Evolutionary conservation across 2,113 vertebrate species (phyloP), one percentile per base, ranked within the genome.

Genomic region (Xyliphius kryptos): DNA sequence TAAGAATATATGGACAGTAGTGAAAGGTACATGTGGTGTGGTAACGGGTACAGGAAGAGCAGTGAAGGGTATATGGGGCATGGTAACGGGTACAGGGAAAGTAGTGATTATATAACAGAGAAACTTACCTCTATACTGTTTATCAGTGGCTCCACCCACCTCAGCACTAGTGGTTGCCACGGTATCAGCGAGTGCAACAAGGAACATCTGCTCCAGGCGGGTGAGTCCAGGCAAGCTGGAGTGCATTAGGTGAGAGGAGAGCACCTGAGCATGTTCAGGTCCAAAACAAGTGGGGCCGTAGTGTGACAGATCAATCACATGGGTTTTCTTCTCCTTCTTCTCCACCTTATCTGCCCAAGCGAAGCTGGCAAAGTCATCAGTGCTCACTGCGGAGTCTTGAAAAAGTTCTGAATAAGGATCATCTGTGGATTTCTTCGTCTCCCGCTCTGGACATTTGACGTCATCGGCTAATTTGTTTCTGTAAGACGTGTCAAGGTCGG

Each of bases 191-290:
- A 99, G 85, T 37, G 94, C 96, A 58, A 99, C 94, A 48, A 98
- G 85, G 78, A 98, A 98, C 96, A 98, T 99, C 82, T 99, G 96
- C 82, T 99, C 96, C 9, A 99, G 82, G 63, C 94, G 89, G 19
- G 96, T 98, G 66, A 99, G 89, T 56, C 96, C 96, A 8, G 96
- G 96, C 9, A 99, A 83, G 77, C 96, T 99, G 9, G 95, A 97
- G 76, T 97, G 96, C 92, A 99, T 97, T 20, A 99, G 88, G 77
- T 99, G 96, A 74, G 93, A 97, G 72, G 96, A 97, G 56, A 99
- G 87, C 10, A 99, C 93, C 75, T 94, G 92, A 16, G 96, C 92
- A 0, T 99, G 96, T 57, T 98, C 96, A 43, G 90, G 90, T 61
- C 96, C 96, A 77, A 99, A 97, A 78, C 91, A 94, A 2, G 93